Base-by-base conservation (phyloP, 2,797 vertebrate species). In the Paramormyrops hopkinsi region DNA sequence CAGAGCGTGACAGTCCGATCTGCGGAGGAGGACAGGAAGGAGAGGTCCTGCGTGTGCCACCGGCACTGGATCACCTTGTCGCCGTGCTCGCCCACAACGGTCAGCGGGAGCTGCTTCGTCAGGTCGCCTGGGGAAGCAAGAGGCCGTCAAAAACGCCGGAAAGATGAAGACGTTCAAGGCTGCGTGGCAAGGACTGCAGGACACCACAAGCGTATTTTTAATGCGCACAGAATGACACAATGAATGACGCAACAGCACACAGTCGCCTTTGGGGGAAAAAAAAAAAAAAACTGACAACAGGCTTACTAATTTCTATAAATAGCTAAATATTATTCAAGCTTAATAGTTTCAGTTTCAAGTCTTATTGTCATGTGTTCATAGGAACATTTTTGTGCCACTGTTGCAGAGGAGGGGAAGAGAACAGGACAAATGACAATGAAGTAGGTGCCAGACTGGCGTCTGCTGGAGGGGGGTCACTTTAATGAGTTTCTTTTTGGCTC, bases 11-110 rank as follows among this genome's bases (percentile, higher is more conserved):
- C 98, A 88, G 98, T 99, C 93, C 98, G 98, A 95, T 99, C 99
- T 90, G 99, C 99, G 46, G 98, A 99, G 2, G 99, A 99, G 0
- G 98, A 99, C 90, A 99, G 95, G 96, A 99, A 99, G 92, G 99
- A 99, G 90, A 99, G 97, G 91, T 99, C 97, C 89, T 98, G 96
- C 0, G 99, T 97, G 92, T 99, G 99, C 99, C 98, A 99, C 4
- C 98, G 95, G 95, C 99, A 99, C 89, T 99, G 99, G 91, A 99
- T 99, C 94, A 99, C 99, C 94, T 99, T 99, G 95, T 99, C 99
- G 53, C 97, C 97, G 92, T 99, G 99, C 90, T 99, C 97, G 56
- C 98, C 98, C 53, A 97, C 98, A 90, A 97, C 96, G 76, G 97
- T 99, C 91, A 96, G 94, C 86, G 98, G 99, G 93, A 99, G 94